Evolutionary conservation across 2,113 vertebrate species (phyloP).

Genomic region (Eulacestoma nigropectus): DNA sequence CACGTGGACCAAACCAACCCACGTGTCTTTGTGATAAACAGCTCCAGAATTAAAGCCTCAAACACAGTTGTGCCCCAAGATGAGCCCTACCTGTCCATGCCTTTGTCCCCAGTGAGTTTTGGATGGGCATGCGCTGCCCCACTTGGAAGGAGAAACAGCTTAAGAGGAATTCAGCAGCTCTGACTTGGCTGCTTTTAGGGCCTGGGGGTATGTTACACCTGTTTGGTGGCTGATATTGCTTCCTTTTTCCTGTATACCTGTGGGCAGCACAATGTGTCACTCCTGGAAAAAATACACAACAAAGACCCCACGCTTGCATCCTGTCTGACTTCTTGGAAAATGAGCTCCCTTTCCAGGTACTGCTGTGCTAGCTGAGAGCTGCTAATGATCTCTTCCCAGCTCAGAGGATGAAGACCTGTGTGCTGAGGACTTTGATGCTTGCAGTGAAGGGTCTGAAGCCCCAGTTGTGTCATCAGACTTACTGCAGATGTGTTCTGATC

Average conservation of each 20-base stretch:
- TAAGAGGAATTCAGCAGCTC: background rate
- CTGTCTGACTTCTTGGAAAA: background rate
- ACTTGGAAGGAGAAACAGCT: background rate
- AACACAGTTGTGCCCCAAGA: background rate
- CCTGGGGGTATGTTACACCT: background rate
- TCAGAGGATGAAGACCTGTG: background rate
- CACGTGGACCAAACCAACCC: background rate
- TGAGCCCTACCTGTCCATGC: background rate
- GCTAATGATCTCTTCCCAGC: background rate
- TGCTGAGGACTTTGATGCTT: background rate
- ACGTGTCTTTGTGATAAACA: background rate
- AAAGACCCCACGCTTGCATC: background rate
- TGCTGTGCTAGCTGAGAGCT: background rate
- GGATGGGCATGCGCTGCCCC: background rate
- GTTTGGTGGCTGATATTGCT: background rate
- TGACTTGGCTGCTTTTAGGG: background rate
- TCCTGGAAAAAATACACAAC: background rate
- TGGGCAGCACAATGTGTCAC: background rate
- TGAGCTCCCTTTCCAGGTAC: background rate
- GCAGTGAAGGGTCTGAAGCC: background rate
- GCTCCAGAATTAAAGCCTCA: background rate
- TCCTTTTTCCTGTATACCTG: background rate
- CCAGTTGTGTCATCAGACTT: fast-evolving
- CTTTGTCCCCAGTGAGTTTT: background rate
- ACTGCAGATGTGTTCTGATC: background rate